phyloP scores from a whole-genome alignment of 2,113 vertebrate species.

The Dromaius novaehollandiae region DNA sequence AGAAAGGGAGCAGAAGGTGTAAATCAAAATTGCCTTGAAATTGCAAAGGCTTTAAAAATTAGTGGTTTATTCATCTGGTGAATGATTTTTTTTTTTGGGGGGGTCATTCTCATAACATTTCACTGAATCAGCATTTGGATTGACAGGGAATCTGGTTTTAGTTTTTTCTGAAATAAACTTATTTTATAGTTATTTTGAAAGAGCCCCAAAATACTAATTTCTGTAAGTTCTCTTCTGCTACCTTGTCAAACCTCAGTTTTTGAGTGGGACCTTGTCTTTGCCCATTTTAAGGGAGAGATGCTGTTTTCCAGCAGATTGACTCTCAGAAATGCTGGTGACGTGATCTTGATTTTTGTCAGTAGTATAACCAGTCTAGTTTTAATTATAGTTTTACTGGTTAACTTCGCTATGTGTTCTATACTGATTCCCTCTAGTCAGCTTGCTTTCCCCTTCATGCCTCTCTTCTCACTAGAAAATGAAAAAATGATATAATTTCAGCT shows the following conservation, averaged over 20 bases:
- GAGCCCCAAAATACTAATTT: not conserved
- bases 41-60: not conserved
- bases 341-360: not conserved
- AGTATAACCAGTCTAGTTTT: not conserved
- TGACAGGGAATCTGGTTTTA: not conserved
- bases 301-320: not conserved
- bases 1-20: not conserved
- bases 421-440: not conserved
- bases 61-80: not conserved
- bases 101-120: not conserved
- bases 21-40: not conserved
- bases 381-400: not conserved
- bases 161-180: not conserved
- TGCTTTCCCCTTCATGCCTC: not conserved
- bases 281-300: not conserved
- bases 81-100: not conserved
- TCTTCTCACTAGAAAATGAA: not conserved
- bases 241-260: not conserved
- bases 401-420: not conserved
- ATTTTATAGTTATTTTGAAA: not conserved
- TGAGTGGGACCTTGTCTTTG: not conserved
- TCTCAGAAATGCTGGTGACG: not conserved
- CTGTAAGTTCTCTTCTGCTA: not conserved
- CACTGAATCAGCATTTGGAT: not conserved
- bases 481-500: accelerated